phyloP scores from a whole-genome alignment of 92 coral and sea anemone genomes.

The Palythoa caribaeorum region DNA sequence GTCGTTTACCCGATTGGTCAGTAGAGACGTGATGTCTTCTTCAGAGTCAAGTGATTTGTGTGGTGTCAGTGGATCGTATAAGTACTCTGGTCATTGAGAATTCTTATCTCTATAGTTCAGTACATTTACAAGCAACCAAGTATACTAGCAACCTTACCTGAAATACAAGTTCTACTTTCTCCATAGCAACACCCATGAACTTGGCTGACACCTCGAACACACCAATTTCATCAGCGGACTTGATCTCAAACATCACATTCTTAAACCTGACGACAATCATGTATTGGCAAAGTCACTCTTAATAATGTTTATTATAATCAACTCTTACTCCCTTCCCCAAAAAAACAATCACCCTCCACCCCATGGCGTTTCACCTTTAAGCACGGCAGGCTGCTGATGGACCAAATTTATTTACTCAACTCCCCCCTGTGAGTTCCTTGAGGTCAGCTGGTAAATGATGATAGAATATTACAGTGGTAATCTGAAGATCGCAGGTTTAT shows the following conservation, averaged over 20 bases:
- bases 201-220: conserved; percentile 96
- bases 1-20: too few species aligned
- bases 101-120: too few species aligned
- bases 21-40: background rate
- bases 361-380: background rate
- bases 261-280: conserved; percentile 72
- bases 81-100: too few species aligned
- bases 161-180: conserved; percentile 95
- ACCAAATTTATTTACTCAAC: too few species aligned
- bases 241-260: conserved; percentile 95
- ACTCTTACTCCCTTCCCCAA: background rate
- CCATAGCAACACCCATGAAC: conserved; percentile 99
- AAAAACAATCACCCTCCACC: background rate
- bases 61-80: too few species aligned
- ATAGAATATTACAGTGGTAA: too few species aligned
- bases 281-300: background rate
- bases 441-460: too few species aligned
- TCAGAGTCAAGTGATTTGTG: too few species aligned
- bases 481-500: too few species aligned
- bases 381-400: too few species aligned
- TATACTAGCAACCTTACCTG: conserved; percentile 70
- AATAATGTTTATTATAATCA: background rate
- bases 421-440: too few species aligned
- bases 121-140: background rate
- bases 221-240: conserved; percentile 93